Evolutionary conservation across 2,113 vertebrate species (phyloP), one percentile per base, ranked within the genome.

Genomic region (Lepisosteus oculatus): DNA sequence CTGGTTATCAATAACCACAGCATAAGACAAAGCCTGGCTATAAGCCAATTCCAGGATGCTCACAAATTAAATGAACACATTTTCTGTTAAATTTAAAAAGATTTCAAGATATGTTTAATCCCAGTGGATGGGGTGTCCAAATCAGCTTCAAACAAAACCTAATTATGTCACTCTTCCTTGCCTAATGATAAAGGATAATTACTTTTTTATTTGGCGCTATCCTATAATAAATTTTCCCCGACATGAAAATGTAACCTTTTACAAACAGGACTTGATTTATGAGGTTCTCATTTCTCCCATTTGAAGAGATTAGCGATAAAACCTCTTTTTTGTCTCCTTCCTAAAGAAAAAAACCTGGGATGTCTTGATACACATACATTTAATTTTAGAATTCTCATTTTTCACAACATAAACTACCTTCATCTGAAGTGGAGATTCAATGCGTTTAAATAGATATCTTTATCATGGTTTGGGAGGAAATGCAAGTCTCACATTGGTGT

Each of bases 171-270:
- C 79, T 85, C 86, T 90, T 80, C 81, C 86, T 84, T 87, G 80
- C 80, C 80, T 88, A 86, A 88, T 89, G 85, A 90, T 90, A 88
- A 87, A 92, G 85, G 87, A 89, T 90, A 91, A 91, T 91, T 90
- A 88, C 84, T 87, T 90, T 89, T 90, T 90, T 86, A 90, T 90
- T 87, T 80, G 74, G 72, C 17, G 67, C 85, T 78, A 72, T 76
- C 77, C 84, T 80, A 77, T 70, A 90, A 84, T 80, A 83, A 69
- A 72, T 84, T 88, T 81, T 69, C 79, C 82, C 76, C 77, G 80
- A 84, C 75, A 76, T 81, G 83, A 74, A 78, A 70, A 74, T 69
- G 59, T 91, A 91, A 93, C 89, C 90, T 91, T 91, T 92, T 89
- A 83, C 74, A 74, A 88, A 87, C 72, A 65, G 57, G 6, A 43